These are phyloP conservation scores for Heliocidaris tuberculata DNA, from an alignment of 35 echinoderm and acorn worm species.

Conservation along the genomic window DNA sequence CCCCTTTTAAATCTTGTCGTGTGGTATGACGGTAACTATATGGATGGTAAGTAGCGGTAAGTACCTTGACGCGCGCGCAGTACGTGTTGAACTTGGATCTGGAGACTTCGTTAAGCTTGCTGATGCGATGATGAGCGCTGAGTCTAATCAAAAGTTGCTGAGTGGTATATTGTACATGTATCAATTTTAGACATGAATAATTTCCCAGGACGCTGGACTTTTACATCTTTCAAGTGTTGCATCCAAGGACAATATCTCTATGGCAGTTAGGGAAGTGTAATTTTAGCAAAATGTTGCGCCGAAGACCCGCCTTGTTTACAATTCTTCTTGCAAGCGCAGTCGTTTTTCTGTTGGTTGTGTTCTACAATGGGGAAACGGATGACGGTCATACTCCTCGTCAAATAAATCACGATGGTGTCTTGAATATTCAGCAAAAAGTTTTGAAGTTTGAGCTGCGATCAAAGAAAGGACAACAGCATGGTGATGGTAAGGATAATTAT, in stretches of 20 bases:
- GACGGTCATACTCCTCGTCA: neutral
- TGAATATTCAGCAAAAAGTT: conserved; percentile 45
- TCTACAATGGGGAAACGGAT: neutral
- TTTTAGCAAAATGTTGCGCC: neutral
- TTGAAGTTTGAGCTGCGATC: neutral
- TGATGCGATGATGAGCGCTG: too few species aligned
- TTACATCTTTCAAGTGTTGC: too few species aligned
- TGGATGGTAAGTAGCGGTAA: too few species aligned
- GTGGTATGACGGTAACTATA: too few species aligned
- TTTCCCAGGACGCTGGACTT: too few species aligned
- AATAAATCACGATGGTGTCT: neutral
- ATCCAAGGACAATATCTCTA: neutral
- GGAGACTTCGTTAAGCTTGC: too few species aligned
- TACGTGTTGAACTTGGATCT: too few species aligned
- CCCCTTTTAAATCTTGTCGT: too few species aligned
- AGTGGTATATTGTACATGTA: neutral
- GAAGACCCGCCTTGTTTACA: neutral
- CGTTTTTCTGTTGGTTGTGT: neutral
- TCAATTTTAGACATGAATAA: too few species aligned
- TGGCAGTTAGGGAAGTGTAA: neutral
- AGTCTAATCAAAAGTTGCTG: neutral
- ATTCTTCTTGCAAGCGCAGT: neutral
- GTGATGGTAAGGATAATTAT: neutral
- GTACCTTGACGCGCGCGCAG: too few species aligned
- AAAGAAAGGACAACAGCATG: neutral